Evolutionary conservation across 1,140 invertebrate species (phyloP).

Genomic region (Contarinia nasturtii): DNA sequence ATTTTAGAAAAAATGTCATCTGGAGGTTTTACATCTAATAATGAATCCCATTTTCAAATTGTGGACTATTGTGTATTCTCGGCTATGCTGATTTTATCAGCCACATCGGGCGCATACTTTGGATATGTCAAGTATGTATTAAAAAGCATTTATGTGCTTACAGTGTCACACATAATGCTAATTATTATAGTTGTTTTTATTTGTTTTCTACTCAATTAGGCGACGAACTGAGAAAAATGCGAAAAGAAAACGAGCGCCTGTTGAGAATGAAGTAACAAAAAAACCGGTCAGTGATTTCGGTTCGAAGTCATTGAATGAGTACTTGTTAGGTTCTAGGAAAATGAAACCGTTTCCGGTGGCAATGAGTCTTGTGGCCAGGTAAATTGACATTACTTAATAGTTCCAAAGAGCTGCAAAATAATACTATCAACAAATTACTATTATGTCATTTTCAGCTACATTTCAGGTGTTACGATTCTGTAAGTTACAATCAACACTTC

Average conservation of each 20-base stretch:
- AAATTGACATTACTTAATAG: slow-evolving; percentile 11
- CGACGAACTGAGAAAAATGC: slow-evolving; percentile 20
- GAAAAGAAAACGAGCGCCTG: slow-evolving; percentile 19
- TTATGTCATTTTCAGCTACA: slow-evolving; percentile 37
- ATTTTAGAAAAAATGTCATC: no score
- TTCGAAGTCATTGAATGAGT: slow-evolving; percentile 35
- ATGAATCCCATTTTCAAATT: slow-evolving; percentile 13
- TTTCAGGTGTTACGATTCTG: slow-evolving; percentile 78
- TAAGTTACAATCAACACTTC: no score
- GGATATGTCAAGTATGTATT: slow-evolving; percentile 28
- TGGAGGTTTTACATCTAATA: neutral
- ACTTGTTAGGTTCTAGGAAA: slow-evolving; percentile 48
- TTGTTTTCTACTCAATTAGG: neutral
- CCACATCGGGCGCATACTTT: slow-evolving; percentile 53
- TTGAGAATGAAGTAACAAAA: slow-evolving; percentile 4
- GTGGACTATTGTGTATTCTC: slow-evolving; percentile 41
- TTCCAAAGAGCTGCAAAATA: no score
- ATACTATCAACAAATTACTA: slow-evolving; percentile 34
- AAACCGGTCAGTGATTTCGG: slow-evolving; percentile 21
- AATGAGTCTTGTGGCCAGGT: slow-evolving; percentile 68
- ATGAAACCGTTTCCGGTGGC: slow-evolving; percentile 59
- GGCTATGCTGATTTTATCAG: slow-evolving; percentile 37
- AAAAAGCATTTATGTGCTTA: no score
- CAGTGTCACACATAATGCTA: no score
- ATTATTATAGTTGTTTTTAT: neutral